Evolutionary conservation across 2,113 vertebrate species (phyloP).

Genomic region (Daboia siamensis): DNA sequence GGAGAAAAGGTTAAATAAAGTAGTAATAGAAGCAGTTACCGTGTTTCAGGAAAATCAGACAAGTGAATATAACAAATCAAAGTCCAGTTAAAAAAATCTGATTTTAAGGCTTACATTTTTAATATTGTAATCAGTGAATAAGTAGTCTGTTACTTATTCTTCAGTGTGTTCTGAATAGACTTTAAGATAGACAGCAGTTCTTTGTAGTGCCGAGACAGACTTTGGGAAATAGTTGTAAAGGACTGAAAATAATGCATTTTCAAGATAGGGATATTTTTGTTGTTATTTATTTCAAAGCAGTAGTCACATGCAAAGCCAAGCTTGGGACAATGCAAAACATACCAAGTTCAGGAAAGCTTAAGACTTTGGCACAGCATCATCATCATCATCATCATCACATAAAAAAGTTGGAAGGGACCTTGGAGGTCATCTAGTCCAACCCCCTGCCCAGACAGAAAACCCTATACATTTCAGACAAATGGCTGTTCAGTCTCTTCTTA

Average conservation of each 20-base stretch:
- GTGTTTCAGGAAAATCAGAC: background rate
- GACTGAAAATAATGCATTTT: conserved; percentile 50
- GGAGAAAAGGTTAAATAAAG: background rate
- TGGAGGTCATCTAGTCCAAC: too few species aligned
- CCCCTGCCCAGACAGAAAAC: too few species aligned
- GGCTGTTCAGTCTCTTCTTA: too few species aligned
- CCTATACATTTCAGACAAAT: too few species aligned
- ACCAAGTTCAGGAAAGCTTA: background rate
- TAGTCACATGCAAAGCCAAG: background rate
- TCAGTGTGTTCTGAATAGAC: conserved; percentile 44
- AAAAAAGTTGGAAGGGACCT: too few species aligned
- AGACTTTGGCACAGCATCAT: background rate
- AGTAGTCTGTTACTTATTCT: background rate
- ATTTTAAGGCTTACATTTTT: background rate
- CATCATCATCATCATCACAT: too few species aligned
- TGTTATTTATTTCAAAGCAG: background rate
- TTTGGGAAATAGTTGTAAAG: conserved; percentile 91
- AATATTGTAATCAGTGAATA: background rate
- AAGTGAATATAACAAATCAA: background rate
- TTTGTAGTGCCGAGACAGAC: conserved; percentile 89
- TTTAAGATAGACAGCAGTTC: conserved; percentile 92
- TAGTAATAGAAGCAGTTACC: background rate
- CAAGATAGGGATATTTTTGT: background rate
- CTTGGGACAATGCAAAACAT: background rate
- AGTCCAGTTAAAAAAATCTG: background rate